Evolutionary conservation across 2,113 vertebrate genomes (phyloP), one percentile per base, ranked within the genome.

Genomic region (Canis aureus): DNA sequence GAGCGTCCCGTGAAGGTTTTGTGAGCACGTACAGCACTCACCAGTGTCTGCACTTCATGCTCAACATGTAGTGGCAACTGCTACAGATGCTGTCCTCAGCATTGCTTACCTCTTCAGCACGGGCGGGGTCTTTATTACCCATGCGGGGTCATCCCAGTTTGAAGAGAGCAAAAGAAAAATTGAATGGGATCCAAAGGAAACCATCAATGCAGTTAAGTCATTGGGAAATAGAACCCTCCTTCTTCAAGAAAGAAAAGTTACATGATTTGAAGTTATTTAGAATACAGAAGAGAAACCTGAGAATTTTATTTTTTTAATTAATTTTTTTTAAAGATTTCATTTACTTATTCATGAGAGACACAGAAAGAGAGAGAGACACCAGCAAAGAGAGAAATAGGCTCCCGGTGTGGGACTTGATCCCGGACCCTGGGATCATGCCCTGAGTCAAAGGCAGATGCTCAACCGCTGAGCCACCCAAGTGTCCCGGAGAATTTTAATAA

Each of bases 201-300:
- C 82, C 22, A 60, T 91, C 43, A 76, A 94, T 60, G 3, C 27
- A 86, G 19, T 78, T 69, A 92, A 92, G 51, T 90, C 23, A 16
- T 62, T 94, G 51, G 23, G 15, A 97, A 92, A 69, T 74, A 84
- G 38, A 82, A 51, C 43, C 64, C 1, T 60, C 35, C 51, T 91
- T 12, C 59, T 94, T 92, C 53, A 35, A 38, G 62, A 91, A 88
- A 74, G 91, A 87, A 91, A 84, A 4, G 19, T 66, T 60, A 64
- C 92, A 32, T 64, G 67, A 67, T 32, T 67, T 80, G 67, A 81
- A 94, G 55, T 59, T 97, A 15, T 59, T 81, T 76, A 83, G 74
- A 83, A 35, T 64, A 59, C 8, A 94, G 69, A 89, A 51, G 73
- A 91, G 59, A 91, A 89, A 60, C 27, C 66, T 71, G 53, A 79